phyloP scores from a whole-genome alignment of 1,140 invertebrate species.

The Plodia interpunctella region DNA sequence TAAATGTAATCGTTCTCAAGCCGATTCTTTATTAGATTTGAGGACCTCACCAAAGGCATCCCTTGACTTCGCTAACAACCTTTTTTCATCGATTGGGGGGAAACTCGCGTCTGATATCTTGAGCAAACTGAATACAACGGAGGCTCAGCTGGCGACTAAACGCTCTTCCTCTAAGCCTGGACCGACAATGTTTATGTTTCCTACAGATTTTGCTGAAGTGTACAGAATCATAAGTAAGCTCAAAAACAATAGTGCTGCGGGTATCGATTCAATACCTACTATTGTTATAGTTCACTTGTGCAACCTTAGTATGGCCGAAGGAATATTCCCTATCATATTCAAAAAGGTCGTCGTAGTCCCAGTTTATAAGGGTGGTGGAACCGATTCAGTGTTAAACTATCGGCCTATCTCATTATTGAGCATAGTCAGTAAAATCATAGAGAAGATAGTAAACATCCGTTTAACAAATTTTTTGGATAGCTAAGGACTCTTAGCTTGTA shows the following conservation, averaged over 20 bases:
- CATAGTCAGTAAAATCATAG: conserved; percentile 8
- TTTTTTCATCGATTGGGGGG: too few species aligned
- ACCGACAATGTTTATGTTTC: not conserved
- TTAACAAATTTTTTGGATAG: conserved; percentile 2
- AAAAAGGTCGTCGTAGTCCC: conserved; percentile 8
- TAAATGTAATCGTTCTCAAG: not conserved
- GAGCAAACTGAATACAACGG: too few species aligned
- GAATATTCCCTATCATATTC: not conserved
- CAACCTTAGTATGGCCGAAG: conserved; percentile 2
- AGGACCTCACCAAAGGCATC: too few species aligned
- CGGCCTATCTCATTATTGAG: conserved; percentile 9
- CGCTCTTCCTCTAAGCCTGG: too few species aligned
- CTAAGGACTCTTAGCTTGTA: not conserved
- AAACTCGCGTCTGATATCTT: too few species aligned
- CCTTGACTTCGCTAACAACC: too few species aligned
- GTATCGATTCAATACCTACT: conserved; percentile 6
- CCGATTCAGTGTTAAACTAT: not conserved
- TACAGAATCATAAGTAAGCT: conserved; percentile 13
- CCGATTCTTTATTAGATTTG: too few species aligned
- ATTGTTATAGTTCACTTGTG: conserved; percentile 11
- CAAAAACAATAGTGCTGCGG: conserved; percentile 8
- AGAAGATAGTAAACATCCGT: not conserved
- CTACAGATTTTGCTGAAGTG: conserved; percentile 7
- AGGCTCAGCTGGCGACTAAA: too few species aligned
- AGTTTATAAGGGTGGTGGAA: conserved; percentile 6